Percentiles rank a stretch among this genome's conserved stretches.
These are phyloP conservation scores for Somateria mollissima DNA, from an alignment of 2,797 vertebrate species.

Conservation along the genomic window DNA sequence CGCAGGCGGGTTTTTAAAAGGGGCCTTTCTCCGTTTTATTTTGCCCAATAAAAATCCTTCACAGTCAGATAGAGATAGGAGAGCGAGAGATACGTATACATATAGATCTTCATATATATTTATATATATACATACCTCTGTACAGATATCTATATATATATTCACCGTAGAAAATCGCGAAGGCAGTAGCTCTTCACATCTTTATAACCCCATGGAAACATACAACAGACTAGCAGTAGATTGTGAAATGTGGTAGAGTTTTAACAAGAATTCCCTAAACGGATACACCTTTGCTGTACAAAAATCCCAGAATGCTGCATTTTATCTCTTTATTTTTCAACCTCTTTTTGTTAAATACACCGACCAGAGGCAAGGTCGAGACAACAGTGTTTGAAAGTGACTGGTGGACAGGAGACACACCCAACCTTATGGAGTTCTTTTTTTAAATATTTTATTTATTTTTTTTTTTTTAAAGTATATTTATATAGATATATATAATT, in stretches of 20 bases:
- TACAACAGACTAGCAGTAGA: constrained; percentile 27
- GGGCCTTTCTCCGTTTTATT: constrained; percentile 78
- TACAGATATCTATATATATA: constrained; percentile 74
- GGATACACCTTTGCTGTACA: constrained; percentile 17
- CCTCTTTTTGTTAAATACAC: background rate
- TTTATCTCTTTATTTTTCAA: background rate
- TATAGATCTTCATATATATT: constrained; percentile 64
- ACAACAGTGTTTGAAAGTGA: background rate
- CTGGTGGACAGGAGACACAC: background rate
- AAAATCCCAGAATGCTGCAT: background rate
- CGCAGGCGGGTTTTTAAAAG: constrained; percentile 38
- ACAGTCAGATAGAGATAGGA: constrained; percentile 64
- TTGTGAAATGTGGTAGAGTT: background rate
- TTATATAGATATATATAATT: background rate
- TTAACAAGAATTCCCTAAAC: background rate
- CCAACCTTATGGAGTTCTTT: background rate
- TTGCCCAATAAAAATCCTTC: constrained; percentile 77
- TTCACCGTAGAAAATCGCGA: constrained; percentile 74
- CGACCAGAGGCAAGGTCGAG: constrained; percentile 19
- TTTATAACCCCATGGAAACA: constrained; percentile 47
- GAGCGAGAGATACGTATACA: constrained; percentile 58
- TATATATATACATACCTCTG: constrained; percentile 73
- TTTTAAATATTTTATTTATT: constrained; percentile 21
- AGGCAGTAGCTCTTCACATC: constrained; percentile 70
- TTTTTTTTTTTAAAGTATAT: background rate